phyloP scores from a whole-genome alignment of 1,140 invertebrate genomes.

The Cydia strobilella region DNA sequence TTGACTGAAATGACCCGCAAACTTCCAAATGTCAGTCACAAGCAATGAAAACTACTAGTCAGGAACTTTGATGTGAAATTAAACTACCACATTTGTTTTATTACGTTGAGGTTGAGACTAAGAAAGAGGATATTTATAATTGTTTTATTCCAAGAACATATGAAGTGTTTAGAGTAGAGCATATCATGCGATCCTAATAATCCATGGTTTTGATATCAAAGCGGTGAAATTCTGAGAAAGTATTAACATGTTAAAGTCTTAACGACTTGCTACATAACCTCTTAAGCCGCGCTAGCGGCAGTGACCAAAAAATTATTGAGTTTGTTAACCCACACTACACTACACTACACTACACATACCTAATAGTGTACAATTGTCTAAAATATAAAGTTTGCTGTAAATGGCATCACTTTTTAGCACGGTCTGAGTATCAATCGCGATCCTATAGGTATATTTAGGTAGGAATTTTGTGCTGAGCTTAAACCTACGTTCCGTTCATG shows the following conservation, averaged over 20 bases:
- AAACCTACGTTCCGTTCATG: too few species aligned
- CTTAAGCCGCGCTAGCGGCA: neutral
- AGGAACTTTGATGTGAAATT: too few species aligned
- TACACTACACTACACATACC: neutral
- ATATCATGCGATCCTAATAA: neutral
- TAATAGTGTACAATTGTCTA: neutral
- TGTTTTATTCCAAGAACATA: neutral
- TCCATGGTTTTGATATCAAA: slow-evolving; percentile 20
- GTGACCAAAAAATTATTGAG: neutral
- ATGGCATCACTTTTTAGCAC: too few species aligned
- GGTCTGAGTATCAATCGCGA: too few species aligned
- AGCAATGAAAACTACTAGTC: neutral
- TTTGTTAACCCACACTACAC: neutral
- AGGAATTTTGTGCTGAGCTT: too few species aligned
- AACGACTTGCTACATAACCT: slow-evolving; percentile 12
- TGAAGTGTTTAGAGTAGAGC: slow-evolving; percentile 13
- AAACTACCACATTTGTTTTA: neutral
- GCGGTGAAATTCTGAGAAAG: slow-evolving; percentile 26
- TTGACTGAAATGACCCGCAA: too few species aligned
- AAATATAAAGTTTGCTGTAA: neutral
- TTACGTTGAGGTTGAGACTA: neutral
- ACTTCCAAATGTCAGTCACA: too few species aligned
- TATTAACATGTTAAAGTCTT: slow-evolving; percentile 29
- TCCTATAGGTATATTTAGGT: too few species aligned
- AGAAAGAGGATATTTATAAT: neutral